phyloP scores from a whole-genome alignment of 2,888 invertebrate genomes.

The Hermaeophaga mercurialis region DNA sequence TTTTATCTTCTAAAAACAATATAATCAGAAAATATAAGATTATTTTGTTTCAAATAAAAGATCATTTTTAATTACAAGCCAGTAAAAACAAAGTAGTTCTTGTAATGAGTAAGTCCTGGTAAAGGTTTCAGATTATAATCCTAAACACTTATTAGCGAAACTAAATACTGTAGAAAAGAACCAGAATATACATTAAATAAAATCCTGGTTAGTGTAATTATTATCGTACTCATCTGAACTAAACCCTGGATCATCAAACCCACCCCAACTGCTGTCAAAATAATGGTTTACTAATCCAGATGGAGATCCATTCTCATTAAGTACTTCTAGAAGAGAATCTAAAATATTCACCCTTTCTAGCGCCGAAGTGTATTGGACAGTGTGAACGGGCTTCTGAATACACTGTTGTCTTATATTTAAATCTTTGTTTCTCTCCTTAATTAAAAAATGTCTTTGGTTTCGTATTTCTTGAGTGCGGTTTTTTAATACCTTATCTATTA shows the following conservation, averaged over 20 bases:
- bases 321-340: neutral
- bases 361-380: neutral
- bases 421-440: neutral
- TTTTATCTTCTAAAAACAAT: too few species aligned
- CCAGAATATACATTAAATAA: too few species aligned
- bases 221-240: slow-evolving; percentile 2
- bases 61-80: too few species aligned
- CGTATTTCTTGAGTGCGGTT: neutral
- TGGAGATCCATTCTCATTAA: neutral
- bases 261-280: neutral
- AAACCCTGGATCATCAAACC: neutral
- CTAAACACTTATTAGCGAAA: too few species aligned
- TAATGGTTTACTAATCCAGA: too few species aligned
- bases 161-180: too few species aligned
- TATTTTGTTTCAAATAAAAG: too few species aligned
- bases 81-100: too few species aligned
- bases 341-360: neutral
- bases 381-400: neutral
- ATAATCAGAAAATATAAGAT: too few species aligned
- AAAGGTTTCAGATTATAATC: too few species aligned
- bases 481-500: neutral
- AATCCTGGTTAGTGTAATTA: too few species aligned
- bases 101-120: too few species aligned
- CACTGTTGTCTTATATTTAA: neutral
- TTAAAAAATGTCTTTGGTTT: neutral